These are phyloP conservation scores for Danionella cerebrum DNA, from an alignment of 2,113 vertebrate species.

Conservation along the genomic window DNA sequence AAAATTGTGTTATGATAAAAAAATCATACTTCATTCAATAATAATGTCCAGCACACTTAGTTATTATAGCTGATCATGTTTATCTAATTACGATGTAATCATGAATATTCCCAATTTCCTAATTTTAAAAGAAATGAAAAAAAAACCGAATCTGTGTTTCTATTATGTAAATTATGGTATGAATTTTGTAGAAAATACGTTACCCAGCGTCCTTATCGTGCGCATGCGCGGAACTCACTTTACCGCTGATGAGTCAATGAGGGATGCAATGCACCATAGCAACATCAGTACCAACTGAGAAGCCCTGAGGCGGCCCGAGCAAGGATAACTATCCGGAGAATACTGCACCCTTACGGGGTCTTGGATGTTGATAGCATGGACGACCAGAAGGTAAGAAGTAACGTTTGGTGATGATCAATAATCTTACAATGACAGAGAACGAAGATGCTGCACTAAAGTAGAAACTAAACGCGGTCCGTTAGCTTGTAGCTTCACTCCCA, in stretches of 20 bases:
- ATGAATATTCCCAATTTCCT: too few species aligned
- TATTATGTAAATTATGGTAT: too few species aligned
- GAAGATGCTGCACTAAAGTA: not conserved
- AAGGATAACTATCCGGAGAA: conserved; percentile 13
- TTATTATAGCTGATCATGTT: too few species aligned
- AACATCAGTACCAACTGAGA: conserved; percentile 62
- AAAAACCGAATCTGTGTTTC: too few species aligned
- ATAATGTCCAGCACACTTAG: too few species aligned
- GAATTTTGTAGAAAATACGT: too few species aligned
- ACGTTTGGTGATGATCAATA: conserved; percentile 25
- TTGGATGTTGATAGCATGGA: conserved; percentile 52
- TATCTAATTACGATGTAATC: too few species aligned
- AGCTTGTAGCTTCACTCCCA: conserved; percentile 9
- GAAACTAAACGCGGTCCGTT: not conserved
- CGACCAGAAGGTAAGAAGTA: conserved; percentile 65
- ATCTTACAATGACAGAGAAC: conserved; percentile 57
- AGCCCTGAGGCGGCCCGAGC: conserved; percentile 6
- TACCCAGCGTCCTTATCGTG: conserved; percentile 50
- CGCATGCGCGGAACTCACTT: conserved; percentile 50
- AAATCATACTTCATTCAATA: too few species aligned
- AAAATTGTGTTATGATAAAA: too few species aligned
- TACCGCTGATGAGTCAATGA: conserved; percentile 55
- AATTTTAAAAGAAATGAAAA: not conserved
- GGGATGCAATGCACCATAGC: conserved; percentile 59
- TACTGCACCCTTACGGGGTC: conserved; percentile 33